Percentiles rank a stretch among this genome's conserved stretches.
These are phyloP conservation scores for Brenthis hecate DNA, from an alignment of 2,888 invertebrate species.

Conservation along the genomic window DNA sequence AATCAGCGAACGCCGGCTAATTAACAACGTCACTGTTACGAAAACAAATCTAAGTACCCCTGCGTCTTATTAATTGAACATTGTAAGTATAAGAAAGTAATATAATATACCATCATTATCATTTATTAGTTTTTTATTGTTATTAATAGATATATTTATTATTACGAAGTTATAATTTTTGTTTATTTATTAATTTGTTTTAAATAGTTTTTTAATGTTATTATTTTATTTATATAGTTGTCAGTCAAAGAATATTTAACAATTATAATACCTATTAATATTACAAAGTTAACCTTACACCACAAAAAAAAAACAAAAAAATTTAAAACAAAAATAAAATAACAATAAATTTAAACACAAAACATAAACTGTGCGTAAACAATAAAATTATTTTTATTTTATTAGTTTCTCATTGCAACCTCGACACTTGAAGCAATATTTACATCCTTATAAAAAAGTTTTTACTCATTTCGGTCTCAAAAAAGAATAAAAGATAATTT, in stretches of 20 bases:
- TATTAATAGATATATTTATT: neutral
- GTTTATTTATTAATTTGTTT: too few relatives aligned
- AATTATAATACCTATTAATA: too few relatives aligned
- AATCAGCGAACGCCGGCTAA: conserved; percentile 80
- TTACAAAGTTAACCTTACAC: too few relatives aligned
- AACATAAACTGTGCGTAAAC: too few relatives aligned
- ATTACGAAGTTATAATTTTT: neutral
- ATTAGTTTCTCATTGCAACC: too few relatives aligned
- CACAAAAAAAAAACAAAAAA: too few relatives aligned
- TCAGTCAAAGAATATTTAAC: too few relatives aligned
- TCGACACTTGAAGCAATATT: neutral
- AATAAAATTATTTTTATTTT: too few relatives aligned
- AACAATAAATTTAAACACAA: too few relatives aligned
- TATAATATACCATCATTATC: neutral
- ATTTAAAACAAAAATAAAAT: too few relatives aligned
- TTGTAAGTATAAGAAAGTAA: conserved; percentile 61
- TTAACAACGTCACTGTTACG: conserved; percentile 74
- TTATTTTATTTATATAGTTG: too few relatives aligned
- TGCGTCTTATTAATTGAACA: conserved; percentile 58
- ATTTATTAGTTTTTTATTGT: neutral
- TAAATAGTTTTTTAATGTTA: too few relatives aligned
- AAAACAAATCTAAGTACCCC: conserved; percentile 73
- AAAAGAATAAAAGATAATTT: conserved; percentile 18
- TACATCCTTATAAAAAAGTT: neutral
- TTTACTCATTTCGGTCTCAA: neutral